Conservation (phyloP, 2,113 vertebrate species). For the Elachura formosa region DNA sequence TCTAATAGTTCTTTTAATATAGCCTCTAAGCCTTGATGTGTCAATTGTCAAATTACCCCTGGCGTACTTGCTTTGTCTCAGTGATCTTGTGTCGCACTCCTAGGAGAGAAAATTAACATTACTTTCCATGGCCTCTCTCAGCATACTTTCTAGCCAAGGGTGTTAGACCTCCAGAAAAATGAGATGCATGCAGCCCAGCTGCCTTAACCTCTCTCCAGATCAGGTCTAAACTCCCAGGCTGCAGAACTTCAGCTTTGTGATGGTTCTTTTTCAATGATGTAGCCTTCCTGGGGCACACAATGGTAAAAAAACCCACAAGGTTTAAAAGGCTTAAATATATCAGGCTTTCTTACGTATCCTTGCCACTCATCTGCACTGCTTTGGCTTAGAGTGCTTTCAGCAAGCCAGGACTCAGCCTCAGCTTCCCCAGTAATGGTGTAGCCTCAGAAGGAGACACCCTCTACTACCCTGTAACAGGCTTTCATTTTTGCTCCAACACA, state of each 20-base stretch:
- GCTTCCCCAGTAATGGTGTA: neutral
- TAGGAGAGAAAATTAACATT: neutral
- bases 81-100: neutral
- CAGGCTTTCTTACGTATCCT: neutral
- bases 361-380: neutral
- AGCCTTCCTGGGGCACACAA: neutral
- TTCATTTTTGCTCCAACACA: neutral
- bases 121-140: neutral
- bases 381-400: neutral
- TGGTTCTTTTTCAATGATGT: neutral
- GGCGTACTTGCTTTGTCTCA: neutral
- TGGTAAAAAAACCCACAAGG: neutral
- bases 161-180: neutral
- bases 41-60: conserved; percentile 38
- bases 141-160: neutral
- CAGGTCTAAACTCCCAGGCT: neutral
- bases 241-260: neutral
- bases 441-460: neutral
- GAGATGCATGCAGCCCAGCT: neutral
- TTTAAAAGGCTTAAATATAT: neutral
- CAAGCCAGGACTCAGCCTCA: neutral
- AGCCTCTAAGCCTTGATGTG: conserved; percentile 31
- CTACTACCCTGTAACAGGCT: neutral
- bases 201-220: neutral
- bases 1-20: conserved; percentile 44